A percentile compares a stretch with the other conserved stretches of the same genome.
phyloP scores from a whole-genome alignment of 2,797 vertebrate species.

The Sciurus vulgaris region DNA sequence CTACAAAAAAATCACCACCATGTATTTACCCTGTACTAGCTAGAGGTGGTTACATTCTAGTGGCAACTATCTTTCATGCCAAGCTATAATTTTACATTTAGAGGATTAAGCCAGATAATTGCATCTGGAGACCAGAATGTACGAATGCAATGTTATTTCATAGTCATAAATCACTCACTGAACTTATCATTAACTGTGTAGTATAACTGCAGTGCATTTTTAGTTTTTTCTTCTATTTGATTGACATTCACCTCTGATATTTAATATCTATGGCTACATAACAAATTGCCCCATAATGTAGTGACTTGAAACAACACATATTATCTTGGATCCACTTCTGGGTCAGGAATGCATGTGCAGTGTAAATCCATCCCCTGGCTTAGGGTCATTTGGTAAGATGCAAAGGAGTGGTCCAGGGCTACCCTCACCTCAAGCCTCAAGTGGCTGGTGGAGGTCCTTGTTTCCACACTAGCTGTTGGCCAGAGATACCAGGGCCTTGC shows the following conservation, averaged over 20 bases:
- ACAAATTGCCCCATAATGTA: constrained; percentile 38
- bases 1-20: not conserved
- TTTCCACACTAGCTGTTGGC: not conserved
- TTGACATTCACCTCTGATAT: not conserved
- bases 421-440: not conserved
- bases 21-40: not conserved
- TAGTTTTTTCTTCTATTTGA: not conserved
- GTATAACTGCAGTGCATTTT: not conserved
- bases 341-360: not conserved
- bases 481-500: not conserved
- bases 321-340: constrained; percentile 25
- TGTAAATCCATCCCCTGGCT: not conserved
- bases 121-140: not conserved
- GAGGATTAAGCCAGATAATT: not conserved
- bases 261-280: not conserved
- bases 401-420: not conserved
- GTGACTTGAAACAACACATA: constrained; percentile 17
- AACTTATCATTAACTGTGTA: not conserved
- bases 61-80: not conserved
- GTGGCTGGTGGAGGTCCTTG: not conserved
- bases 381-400: not conserved
- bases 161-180: constrained; percentile 33
- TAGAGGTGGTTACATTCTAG: not conserved
- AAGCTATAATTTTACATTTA: constrained; percentile 47
- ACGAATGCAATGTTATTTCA: not conserved